phyloP scores from a whole-genome alignment of 2,888 invertebrate species.

The Mythimna vitellina region DNA sequence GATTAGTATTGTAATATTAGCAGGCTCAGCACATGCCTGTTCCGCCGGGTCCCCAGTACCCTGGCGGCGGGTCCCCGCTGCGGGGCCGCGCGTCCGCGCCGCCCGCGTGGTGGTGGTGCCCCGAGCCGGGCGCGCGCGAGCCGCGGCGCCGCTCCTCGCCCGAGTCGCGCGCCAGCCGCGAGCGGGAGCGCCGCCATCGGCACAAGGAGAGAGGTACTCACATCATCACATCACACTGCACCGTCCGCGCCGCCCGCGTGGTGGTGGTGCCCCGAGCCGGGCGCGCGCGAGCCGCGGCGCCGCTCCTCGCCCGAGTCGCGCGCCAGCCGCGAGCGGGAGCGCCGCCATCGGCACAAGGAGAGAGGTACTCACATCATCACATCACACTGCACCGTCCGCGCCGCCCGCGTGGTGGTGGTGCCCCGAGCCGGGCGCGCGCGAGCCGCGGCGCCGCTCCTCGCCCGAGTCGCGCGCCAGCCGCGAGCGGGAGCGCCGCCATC shows the following conservation, averaged over 20 bases:
- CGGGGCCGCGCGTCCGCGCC: conserved; percentile 79
- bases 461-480: conserved; percentile 82
- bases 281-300: conserved; percentile 71
- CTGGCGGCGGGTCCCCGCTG: conserved; percentile 71
- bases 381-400: too few relatives aligned
- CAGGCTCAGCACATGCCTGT: conserved; percentile 15
- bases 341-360: conserved; percentile 77
- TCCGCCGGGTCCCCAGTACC: conserved; percentile 5
- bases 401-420: conserved; percentile 84
- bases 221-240: too few relatives aligned
- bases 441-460: conserved; percentile 81
- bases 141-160: conserved; percentile 84
- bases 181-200: conserved; percentile 72
- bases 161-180: conserved; percentile 80
- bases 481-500: conserved; percentile 72
- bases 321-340: conserved; percentile 74
- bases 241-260: conserved; percentile 75
- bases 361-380: conserved; percentile 66
- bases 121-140: conserved; percentile 56
- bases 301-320: conserved; percentile 85
- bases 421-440: conserved; percentile 51
- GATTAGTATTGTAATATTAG: too few relatives aligned
- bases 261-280: conserved; percentile 74
- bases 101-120: conserved; percentile 81
- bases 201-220: conserved; percentile 78